Conservation (phyloP, 2,113 vertebrate species). For the Falco punctatus region DNA sequence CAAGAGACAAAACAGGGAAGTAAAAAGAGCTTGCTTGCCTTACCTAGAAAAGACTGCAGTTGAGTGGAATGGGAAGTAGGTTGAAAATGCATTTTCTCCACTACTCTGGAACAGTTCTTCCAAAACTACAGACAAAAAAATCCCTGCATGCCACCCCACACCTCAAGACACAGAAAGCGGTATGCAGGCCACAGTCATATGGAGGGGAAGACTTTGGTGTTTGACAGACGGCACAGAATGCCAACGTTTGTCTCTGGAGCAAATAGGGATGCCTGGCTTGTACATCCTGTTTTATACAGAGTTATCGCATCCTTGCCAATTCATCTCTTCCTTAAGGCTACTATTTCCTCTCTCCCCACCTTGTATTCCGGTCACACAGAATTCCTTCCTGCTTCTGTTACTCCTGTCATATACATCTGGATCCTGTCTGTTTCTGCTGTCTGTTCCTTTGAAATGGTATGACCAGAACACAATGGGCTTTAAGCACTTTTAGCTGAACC, state of each 20-base stretch:
- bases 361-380: background rate
- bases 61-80: background rate
- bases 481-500: background rate
- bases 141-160: background rate
- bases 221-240: background rate
- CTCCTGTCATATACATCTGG: background rate
- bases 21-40: background rate
- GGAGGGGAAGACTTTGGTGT: background rate
- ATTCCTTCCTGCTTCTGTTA: background rate
- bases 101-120: background rate
- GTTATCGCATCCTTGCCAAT: background rate
- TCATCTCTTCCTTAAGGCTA: background rate
- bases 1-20: background rate
- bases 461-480: background rate
- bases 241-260: background rate
- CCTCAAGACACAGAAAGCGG: background rate
- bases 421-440: background rate
- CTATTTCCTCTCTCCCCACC: background rate
- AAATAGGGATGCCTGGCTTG: background rate
- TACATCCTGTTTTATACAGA: background rate
- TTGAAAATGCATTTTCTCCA: background rate
- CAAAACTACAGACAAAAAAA: background rate
- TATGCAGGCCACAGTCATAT: fast-evolving
- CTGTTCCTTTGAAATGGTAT: background rate
- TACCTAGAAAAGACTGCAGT: background rate